Base-by-base conservation (phyloP, 1,140 invertebrate species). In the Nasonia longicornis region DNA sequence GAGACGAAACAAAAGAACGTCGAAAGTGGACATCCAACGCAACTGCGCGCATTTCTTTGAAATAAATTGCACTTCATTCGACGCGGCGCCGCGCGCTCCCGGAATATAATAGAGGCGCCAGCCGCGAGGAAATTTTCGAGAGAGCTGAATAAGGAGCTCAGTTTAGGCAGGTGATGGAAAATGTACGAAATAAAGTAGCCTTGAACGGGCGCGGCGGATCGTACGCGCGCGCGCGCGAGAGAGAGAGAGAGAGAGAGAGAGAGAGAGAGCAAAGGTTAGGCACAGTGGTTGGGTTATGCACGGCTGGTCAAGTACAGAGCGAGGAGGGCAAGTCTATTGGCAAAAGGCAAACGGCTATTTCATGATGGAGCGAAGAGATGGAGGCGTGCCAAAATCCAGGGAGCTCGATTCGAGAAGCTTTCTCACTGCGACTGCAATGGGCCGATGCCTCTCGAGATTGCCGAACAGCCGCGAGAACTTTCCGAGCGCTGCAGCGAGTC, bases 381-480 rank as follows among this genome's bases (percentile, higher is more conserved):
- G 77, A 70, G 29, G 20, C 35, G 29, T 69, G 77, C 77, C 77
- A 78, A 26, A 70, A 78, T 29, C 35, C 66, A 31, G 22, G 29
- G 66, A 48, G 66, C 31, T 63, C 31, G 31, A 78, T 69, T 78
- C 66, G 77, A 78, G 64, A 78, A 78, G 66, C 66, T 67, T 67
- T 67, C 26, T 78, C 66, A n/a, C 16, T 58, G 52, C 52, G 70
- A 31, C 20, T 48, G n/a, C 38, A 31, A 78, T 31, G 64, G 66
- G 29, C 67, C 38, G 76, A 78, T 69, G 22, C 77, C 77, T 48
- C 26, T 69, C 69, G 77, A 66, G 77, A 69, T 78, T 80, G 29
- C 77, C 78, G 80, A 83, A 82, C 81, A 69, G 69, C 77, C 38
- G 26, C 29, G n/a, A 69, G 64, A 70, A 71, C 80, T 80, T 69